A percentile compares a stretch with the other conserved stretches of the same genome.
Evolutionary conservation across 2,888 invertebrate genomes (phyloP).

Genomic region (Metalampra italica): DNA sequence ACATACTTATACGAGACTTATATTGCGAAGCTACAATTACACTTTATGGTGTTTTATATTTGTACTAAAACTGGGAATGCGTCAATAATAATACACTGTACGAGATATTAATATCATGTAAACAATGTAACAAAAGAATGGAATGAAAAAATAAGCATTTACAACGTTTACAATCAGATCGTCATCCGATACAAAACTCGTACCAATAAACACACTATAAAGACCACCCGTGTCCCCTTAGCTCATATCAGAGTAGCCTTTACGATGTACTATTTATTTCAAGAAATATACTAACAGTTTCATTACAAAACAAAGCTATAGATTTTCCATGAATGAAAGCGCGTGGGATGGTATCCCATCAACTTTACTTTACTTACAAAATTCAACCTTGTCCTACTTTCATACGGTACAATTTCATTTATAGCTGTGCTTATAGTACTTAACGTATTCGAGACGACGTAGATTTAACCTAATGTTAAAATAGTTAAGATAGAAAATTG

Average conservation of each 20-base stretch:
- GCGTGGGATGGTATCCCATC: slow-evolving; percentile 68
- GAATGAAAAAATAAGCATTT: background rate
- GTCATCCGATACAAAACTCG: slow-evolving; percentile 10
- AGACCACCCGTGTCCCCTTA: slow-evolving; percentile 54
- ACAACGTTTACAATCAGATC: background rate
- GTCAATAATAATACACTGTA: too few species aligned
- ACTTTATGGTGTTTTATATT: too few species aligned
- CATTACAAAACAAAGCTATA: slow-evolving; percentile 70
- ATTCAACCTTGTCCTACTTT: slow-evolving; percentile 20
- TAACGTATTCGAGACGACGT: slow-evolving; percentile 4
- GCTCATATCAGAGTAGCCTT: slow-evolving; percentile 28
- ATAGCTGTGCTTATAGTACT: slow-evolving; percentile 20
- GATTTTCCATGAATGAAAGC: slow-evolving; percentile 67
- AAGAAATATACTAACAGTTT: slow-evolving; percentile 69
- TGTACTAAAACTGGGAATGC: too few species aligned
- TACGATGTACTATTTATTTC: slow-evolving; percentile 48
- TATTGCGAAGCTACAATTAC: too few species aligned
- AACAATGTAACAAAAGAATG: background rate
- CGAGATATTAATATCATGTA: too few species aligned
- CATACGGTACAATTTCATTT: slow-evolving; percentile 24
- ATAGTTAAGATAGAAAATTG: slow-evolving; percentile 23
- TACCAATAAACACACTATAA: slow-evolving; percentile 30
- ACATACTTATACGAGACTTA: too few species aligned
- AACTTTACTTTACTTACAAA: slow-evolving; percentile 21
- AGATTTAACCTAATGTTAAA: slow-evolving; percentile 23